Evolutionary conservation across 2,888 invertebrate species (phyloP), one percentile per base, ranked within the genome.

Genomic region (Tetragonisca angustula): DNA sequence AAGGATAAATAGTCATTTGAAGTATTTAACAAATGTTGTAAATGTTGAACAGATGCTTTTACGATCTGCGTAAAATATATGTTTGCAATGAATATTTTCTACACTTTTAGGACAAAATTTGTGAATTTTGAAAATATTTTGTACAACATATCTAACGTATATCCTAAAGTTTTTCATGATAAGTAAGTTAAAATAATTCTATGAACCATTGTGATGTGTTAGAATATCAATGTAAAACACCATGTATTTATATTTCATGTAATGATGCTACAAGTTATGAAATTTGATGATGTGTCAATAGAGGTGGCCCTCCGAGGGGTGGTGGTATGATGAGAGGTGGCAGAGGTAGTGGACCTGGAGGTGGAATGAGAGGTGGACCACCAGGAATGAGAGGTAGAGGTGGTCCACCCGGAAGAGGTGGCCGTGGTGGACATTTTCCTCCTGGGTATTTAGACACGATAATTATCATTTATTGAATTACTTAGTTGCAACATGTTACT

Each of bases 311-410:
- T 49, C 91, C 92, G 0, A 90, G 94, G 89, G 93, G 93, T 52
- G 94, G 94, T 68, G 93, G 93, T 36, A 93, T 94, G 93, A 94
- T 94, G 93, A 89, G 94, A 27, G 93, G 93, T 1, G 92, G 94
- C 76, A 91, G 93, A 49, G 94, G 93, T 36, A 93, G 92, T 54
- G 94, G 93, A 5, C 93, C 92, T 2, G 93, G 92, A 19, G 92
- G 93, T 74, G 93, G 93, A 36, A 94, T 94, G 94, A 89, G 94
- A 85, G 94, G 94, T 15, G 93, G 94, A 43, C 94, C 94, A 49
- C 94, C 93, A 2, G 93, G 93, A 54, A 93, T 93, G 92, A 85
- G 94, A 86, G 93, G 93, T 36, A 87, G 94, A 78, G 94, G 94
- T 52, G 94, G 94, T 21, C 93, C 93, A 9, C 94, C 93, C 2